Percentiles rank a stretch among this genome's conserved stretches.
These are phyloP conservation scores for Tinea trinotella DNA, from an alignment of 2,888 invertebrate genomes.

Conservation along the genomic window DNA sequence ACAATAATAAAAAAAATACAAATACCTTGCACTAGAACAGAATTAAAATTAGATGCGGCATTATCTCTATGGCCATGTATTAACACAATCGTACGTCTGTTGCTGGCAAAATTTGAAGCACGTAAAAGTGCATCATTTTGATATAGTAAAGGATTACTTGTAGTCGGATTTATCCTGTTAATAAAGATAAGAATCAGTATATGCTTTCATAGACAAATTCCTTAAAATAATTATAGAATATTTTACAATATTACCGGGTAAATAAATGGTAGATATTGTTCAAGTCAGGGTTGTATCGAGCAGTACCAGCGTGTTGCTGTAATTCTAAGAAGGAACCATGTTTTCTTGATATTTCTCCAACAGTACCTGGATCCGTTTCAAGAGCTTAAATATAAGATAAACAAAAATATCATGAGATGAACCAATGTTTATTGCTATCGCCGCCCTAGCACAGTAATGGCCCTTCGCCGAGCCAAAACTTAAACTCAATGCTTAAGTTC, in stretches of 20 bases:
- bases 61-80: constrained; percentile 42
- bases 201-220: neutral
- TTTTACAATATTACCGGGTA: neutral
- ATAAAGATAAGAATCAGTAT: neutral
- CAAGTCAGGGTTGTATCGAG: neutral
- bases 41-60: constrained; percentile 28
- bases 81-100: constrained; percentile 38
- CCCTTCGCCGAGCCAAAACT: no score
- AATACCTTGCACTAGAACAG: constrained; percentile 26
- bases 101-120: constrained; percentile 32
- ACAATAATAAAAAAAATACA: neutral
- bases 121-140: constrained; percentile 32
- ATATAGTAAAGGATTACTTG: constrained; percentile 39
- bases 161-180: constrained; percentile 38
- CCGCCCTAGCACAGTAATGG: no score
- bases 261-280: constrained; percentile 2
- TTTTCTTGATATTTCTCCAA: no score
- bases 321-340: neutral
- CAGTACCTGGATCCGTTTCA: neutral
- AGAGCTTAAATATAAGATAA: neutral
- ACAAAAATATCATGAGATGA: no score
- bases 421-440: no score
- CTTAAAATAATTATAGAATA: neutral
- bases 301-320: no score
- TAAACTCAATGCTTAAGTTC: no score